A percentile compares a stretch with the other conserved stretches of the same genome.
Conservation (phyloP, 2,113 vertebrate genomes). For the Sceloporus tristichus region DNA sequence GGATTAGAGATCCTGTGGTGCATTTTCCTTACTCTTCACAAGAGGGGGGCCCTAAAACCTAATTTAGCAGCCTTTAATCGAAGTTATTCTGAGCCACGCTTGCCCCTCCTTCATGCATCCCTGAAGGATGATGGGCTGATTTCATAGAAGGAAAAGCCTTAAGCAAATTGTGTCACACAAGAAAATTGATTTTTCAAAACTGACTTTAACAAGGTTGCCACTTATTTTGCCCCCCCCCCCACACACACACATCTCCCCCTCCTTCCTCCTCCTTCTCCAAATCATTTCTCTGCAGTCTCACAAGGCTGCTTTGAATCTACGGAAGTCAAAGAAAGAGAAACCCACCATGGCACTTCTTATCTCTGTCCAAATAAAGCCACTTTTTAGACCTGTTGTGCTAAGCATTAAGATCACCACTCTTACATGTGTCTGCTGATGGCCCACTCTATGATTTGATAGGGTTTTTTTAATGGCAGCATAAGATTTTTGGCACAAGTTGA, state of each 20-base stretch:
- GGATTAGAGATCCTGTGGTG: background rate
- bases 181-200: slow-evolving; percentile 75
- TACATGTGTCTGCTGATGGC: background rate
- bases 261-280: slow-evolving; percentile 50
- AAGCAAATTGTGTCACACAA: slow-evolving; percentile 73
- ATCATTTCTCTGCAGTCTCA: slow-evolving; percentile 67
- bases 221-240: slow-evolving; percentile 14
- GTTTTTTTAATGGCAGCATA: accelerated
- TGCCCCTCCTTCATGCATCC: slow-evolving; percentile 58
- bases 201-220: slow-evolving; percentile 71
- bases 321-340: slow-evolving; percentile 54
- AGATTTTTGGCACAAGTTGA: background rate
- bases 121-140: slow-evolving; percentile 70
- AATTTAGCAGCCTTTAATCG: slow-evolving; percentile 73
- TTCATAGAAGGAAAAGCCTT: slow-evolving; percentile 70
- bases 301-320: slow-evolving; percentile 65
- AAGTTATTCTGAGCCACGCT: slow-evolving; percentile 65
- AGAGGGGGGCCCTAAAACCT: slow-evolving; percentile 46
- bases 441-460: accelerated
- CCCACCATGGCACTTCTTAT: background rate
- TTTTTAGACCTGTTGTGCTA: accelerated
- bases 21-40: slow-evolving; percentile 20
- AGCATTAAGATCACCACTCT: slow-evolving; percentile 10
- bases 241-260: background rate
- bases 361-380: background rate